phyloP scores from a whole-genome alignment of 2,797 vertebrate genomes.

The Lagodon rhomboides region DNA sequence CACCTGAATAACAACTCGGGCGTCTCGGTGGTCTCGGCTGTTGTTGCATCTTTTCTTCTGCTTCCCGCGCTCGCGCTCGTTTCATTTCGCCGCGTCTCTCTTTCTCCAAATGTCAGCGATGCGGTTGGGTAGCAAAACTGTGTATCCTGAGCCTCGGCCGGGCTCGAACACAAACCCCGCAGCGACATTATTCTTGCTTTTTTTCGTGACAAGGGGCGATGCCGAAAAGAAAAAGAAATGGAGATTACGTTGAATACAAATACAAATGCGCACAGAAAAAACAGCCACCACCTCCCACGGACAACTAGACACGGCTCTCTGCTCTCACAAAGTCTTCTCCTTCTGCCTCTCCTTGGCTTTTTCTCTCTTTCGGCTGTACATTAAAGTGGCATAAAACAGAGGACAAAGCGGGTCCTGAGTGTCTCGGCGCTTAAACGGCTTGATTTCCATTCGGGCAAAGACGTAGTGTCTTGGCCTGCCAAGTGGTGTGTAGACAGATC shows the following conservation, averaged over 20 bases:
- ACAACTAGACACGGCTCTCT: conserved; percentile 12
- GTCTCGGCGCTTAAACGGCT: conserved; percentile 63
- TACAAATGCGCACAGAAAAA: conserved; percentile 31
- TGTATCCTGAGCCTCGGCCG: conserved; percentile 39
- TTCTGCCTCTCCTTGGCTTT: conserved; percentile 32
- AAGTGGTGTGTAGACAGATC: conserved; percentile 62
- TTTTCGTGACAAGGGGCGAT: not conserved
- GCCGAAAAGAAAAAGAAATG: conserved; percentile 11
- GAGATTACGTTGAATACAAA: conserved; percentile 24
- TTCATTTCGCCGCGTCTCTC: conserved; percentile 19
- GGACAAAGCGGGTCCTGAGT: conserved; percentile 65
- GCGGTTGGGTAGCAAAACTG: conserved; percentile 43
- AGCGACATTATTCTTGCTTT: conserved; percentile 44
- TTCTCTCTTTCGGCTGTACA: conserved; percentile 54
- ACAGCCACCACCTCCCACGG: conserved; percentile 29
- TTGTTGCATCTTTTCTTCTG: conserved; percentile 16
- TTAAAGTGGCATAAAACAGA: conserved; percentile 70
- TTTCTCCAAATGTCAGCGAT: conserved; percentile 58
- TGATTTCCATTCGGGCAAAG: conserved; percentile 67
- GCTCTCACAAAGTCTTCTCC: conserved; percentile 43
- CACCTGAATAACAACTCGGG: conserved; percentile 11
- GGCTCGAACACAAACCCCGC: not conserved
- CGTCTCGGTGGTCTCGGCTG: conserved; percentile 22
- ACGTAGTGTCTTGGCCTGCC: conserved; percentile 56
- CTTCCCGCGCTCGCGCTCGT: not conserved